A percentile compares a stretch with the other conserved stretches of the same genome.
Evolutionary conservation across 2,797 vertebrate species (phyloP).

Genomic region (Eutrigla gurnardus): DNA sequence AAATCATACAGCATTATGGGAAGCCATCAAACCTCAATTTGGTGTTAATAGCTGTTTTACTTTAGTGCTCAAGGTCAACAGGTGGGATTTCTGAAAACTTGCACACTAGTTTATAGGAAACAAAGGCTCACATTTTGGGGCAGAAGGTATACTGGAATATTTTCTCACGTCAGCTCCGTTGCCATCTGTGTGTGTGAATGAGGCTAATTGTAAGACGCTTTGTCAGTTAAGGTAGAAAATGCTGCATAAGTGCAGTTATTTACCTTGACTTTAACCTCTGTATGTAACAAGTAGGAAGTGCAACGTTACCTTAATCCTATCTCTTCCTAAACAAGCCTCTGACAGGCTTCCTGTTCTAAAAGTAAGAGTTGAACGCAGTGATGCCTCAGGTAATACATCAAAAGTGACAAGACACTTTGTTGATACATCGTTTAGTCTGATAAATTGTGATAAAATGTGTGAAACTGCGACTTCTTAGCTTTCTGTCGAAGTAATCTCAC

Average conservation of each 20-base stretch:
- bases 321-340: not conserved
- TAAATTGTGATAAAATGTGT: not conserved
- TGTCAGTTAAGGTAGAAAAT: not conserved
- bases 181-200: not conserved
- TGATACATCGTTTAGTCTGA: conserved; percentile 15
- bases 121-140: not conserved
- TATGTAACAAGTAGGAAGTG: not conserved
- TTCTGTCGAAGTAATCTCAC: conserved; percentile 20
- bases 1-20: not conserved
- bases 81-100: conserved; percentile 1
- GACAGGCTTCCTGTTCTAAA: not conserved
- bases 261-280: not conserved
- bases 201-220: not conserved
- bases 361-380: not conserved
- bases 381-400: conserved; percentile 2
- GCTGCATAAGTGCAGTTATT: not conserved
- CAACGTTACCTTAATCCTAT: not conserved
- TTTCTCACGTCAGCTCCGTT: not conserved
- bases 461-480: conserved; percentile 14
- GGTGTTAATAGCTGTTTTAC: not conserved
- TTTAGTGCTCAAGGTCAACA: conserved; percentile 16
- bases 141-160: not conserved
- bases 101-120: conserved; percentile 4
- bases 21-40: conserved; percentile 9
- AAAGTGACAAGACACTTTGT: not conserved